Evolutionary conservation across 1,140 invertebrate genomes (phyloP), one percentile per base, ranked within the genome.

Genomic region (Danaus plexippus): DNA sequence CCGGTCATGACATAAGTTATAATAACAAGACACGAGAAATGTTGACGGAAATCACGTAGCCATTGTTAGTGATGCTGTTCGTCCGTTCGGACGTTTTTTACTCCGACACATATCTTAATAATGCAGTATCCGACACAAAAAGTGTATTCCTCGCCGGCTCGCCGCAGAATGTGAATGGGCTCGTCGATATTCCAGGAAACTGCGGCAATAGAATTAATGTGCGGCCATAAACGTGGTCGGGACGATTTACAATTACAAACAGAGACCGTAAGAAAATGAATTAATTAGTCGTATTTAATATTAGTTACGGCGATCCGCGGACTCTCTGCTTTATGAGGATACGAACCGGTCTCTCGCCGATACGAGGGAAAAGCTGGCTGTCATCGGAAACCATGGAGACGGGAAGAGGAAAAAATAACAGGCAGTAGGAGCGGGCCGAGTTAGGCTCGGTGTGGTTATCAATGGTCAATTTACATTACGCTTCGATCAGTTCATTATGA

Each of bases 31-130:
- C 22, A 53, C 50, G 64, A 67, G 64, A 67, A 61, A 67, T 61
- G 66, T 68, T 72, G 60, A 59, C 66, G 75, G 75, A 75, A 75
- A 71, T 67, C 69, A 73, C 64, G 64, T 65, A 56, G 59, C 56
- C 61, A 56, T 63, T 59, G 64, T 63, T 46, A 63, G 56, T 43
- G n/a, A 47, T 49, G 49, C 43, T 53, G 46, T 52, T 58, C 44
- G 22, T 32, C 22, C 22, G 22, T 6, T 32, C 5, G 2, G 7
- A 32, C 22, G 22, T 54, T 64, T 63, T 54, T 54, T 59, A 54
- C 51, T 32, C 43, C 57, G 22, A 32, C 51, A 11, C 53, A 48
- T 46, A 47, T 55, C 57, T 58, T 11, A 45, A 43, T 49, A 55
- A 55, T 55, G 46, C 44, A 54, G n/a, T 8, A 32, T 32, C 22